Conservation (phyloP, 2,797 vertebrate genomes). For the Iguana delicatissima region DNA sequence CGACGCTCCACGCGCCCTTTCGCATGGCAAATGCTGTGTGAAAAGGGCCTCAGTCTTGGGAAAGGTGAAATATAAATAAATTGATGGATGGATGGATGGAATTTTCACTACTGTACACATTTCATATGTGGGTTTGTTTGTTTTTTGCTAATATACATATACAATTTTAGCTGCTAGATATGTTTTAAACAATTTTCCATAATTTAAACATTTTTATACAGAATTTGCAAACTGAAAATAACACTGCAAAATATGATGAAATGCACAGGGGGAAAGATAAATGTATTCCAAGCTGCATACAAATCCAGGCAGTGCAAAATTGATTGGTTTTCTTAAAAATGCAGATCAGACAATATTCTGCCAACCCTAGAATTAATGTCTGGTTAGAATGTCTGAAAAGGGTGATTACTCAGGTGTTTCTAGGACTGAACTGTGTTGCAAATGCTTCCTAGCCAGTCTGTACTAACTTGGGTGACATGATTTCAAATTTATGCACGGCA, state of each 20-base stretch:
- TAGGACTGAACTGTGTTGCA: neutral
- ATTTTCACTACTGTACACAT: no score
- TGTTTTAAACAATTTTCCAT: neutral
- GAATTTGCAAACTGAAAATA: neutral
- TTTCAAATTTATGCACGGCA: neutral
- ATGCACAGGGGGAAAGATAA: neutral
- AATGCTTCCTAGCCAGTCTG: neutral
- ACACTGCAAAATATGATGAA: neutral
- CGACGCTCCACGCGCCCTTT: no score
- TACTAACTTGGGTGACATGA: neutral
- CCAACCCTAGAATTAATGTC: neutral
- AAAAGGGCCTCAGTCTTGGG: no score
- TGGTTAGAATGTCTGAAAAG: neutral
- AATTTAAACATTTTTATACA: neutral
- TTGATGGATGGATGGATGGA: no score
- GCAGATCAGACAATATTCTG: neutral
- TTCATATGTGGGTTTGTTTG: no score
- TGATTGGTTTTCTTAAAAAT: neutral
- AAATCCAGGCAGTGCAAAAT: neutral
- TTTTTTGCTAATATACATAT: no score
- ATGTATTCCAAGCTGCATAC: neutral
- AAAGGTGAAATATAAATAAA: no score
- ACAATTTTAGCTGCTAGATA: neutral
- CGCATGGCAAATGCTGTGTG: no score
- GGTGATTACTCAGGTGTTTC: slow-evolving; percentile 4